Base-by-base conservation (phyloP, 2,888 invertebrate species). In the Ichneumoninae sp. region DNA sequence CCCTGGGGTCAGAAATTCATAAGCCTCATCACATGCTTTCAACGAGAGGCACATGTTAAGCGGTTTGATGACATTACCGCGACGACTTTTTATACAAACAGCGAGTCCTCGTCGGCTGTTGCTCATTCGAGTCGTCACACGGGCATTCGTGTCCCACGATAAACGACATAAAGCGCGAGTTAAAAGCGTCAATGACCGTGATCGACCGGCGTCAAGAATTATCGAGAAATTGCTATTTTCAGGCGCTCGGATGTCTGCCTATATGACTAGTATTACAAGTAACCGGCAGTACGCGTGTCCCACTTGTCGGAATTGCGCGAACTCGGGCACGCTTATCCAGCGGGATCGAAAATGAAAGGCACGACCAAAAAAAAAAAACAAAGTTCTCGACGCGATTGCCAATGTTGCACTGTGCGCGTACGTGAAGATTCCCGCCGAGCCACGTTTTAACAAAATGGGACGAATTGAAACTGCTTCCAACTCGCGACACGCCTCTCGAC, bases 341-440 rank as follows among this genome's bases (percentile, higher is more conserved):
- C 19, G 70, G 33, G 78, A 85, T 83, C 83, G 87, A 89, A 89
- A 89, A 88, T 85, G 86, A 89, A 88, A 88, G 85, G 76, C 60
- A 84, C 76, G 82, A 52, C 57, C 60, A 44, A 54, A 81, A 36
- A n/a, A 81, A 36, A n/a, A n/a, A 44, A 19, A 19, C 47, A n/a
- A 10, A 5, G 26, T 66, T 40, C 2, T 22, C 54, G 22, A 19
- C 19, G 52, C 52, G 54, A 54, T 7, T 36, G n/a, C 26, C 40
- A 44, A 70, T 71, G 44, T 22, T 54, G 19, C 40, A 33, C 22
- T 10, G 13, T 3, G 6, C 40, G 33, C 10, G 13, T 13, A 19
- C 33, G n/a, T 5, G 8, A 26, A 8, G 57, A 57, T 22, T 8
- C 26, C 26, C 26, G 22, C 8, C 16, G 30, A 47, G 22, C n/a